A percentile compares a stretch with the other conserved stretches of the same genome.
Evolutionary conservation across 2,113 vertebrate species (phyloP).

Genomic region (Amazona vittata): DNA sequence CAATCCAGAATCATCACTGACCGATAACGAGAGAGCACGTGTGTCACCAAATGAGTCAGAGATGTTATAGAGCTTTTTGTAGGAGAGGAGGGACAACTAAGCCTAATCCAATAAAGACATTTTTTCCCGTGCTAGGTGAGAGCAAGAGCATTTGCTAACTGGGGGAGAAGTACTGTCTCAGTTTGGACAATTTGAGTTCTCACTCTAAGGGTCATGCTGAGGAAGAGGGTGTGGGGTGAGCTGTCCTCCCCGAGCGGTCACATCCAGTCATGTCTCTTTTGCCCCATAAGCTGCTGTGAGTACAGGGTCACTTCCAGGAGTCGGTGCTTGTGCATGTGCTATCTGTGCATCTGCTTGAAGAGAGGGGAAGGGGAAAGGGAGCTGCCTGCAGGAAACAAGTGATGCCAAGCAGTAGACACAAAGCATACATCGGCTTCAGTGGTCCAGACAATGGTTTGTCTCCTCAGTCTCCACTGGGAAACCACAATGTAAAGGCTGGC

Average conservation of each 20-base stretch:
- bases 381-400: not conserved
- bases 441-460: not conserved
- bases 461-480: not conserved
- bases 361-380: not conserved
- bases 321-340: not conserved
- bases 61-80: constrained; percentile 21
- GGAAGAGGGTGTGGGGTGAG: not conserved
- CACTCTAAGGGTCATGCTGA: not conserved
- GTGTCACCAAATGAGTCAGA: constrained; percentile 4
- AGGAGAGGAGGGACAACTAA: constrained; percentile 12
- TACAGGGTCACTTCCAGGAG: not conserved
- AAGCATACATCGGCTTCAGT: not conserved
- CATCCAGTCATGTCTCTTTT: not conserved
- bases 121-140: not conserved
- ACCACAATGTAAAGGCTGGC: not conserved
- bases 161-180: not conserved
- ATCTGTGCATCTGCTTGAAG: not conserved
- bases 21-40: not conserved
- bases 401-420: not conserved
- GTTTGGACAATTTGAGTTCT: not conserved
- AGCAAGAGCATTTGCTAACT: not conserved
- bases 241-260: not conserved
- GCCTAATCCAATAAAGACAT: not conserved
- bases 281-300: not conserved
- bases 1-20: not conserved